Percentiles rank a stretch among this genome's conserved stretches.
These are phyloP conservation scores for Semnornis frantzii DNA, from an alignment of 2,113 vertebrate genomes.

Conservation along the genomic window DNA sequence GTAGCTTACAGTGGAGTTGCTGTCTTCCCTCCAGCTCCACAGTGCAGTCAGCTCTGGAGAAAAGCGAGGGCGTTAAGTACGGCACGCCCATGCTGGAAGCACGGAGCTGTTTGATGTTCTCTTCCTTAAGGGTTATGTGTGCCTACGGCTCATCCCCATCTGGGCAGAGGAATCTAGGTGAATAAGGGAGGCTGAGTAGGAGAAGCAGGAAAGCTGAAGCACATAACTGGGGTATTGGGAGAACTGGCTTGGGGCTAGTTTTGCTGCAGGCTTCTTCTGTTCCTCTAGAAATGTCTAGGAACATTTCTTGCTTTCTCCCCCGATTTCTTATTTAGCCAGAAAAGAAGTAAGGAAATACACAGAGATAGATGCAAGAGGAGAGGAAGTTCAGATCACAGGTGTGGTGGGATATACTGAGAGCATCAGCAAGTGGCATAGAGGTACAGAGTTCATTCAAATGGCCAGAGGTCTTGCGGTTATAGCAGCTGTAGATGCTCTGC, in stretches of 20 bases:
- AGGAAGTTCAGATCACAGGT: not conserved
- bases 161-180: not conserved
- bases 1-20: accelerated
- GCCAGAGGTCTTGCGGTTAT: not conserved
- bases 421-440: not conserved
- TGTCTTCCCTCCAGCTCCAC: not conserved
- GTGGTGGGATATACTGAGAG: not conserved
- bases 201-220: not conserved
- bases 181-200: not conserved
- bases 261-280: not conserved
- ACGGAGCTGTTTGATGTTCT: accelerated
- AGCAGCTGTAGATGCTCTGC: not conserved
- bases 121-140: not conserved
- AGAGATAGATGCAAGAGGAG: not conserved
- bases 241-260: not conserved
- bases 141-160: accelerated
- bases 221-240: not conserved
- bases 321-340: not conserved
- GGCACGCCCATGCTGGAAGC: not conserved
- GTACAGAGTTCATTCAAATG: not conserved
- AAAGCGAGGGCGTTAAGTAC: accelerated
- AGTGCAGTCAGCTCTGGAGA: not conserved
- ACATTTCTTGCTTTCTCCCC: not conserved
- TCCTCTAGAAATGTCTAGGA: not conserved
- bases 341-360: not conserved